These are phyloP conservation scores for Polietes domitor DNA, from an alignment of 2,888 invertebrate genomes.

Conservation along the genomic window DNA sequence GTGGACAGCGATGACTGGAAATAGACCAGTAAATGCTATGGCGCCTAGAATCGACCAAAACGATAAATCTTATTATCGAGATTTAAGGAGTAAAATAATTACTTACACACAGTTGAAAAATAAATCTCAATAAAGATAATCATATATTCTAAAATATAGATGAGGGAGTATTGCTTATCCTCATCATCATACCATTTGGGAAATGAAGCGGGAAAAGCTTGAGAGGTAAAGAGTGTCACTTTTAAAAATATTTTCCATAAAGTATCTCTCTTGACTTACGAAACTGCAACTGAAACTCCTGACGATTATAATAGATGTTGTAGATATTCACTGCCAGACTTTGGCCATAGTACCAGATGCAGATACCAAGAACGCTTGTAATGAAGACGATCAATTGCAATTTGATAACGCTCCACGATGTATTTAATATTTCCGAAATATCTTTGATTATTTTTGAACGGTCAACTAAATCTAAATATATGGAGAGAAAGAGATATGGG, in stretches of 20 bases:
- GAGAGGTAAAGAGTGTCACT: neutral
- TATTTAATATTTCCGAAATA: constrained; percentile 41
- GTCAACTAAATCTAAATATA: neutral
- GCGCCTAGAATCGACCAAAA: constrained; percentile 34
- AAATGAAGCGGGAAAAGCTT: constrained; percentile 54
- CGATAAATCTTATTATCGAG: neutral
- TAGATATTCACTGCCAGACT: constrained; percentile 43
- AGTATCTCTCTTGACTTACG: constrained; percentile 29
- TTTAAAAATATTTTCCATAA: neutral
- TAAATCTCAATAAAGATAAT: constrained; percentile 29
- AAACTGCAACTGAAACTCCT: constrained; percentile 42
- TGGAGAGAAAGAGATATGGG: neutral
- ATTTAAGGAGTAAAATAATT: neutral
- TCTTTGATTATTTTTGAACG: constrained; percentile 7
- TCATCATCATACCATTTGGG: constrained; percentile 38
- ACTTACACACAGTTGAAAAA: constrained; percentile 53
- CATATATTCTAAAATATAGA: constrained; percentile 43
- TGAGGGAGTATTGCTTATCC: constrained; percentile 50
- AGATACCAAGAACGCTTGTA: neutral
- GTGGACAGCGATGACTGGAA: constrained; percentile 52
- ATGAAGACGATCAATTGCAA: constrained; percentile 40
- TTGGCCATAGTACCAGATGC: constrained; percentile 37
- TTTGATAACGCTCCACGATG: constrained; percentile 54
- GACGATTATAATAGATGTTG: constrained; percentile 11
- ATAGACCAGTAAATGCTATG: constrained; percentile 53